Evolutionary conservation across 2,113 vertebrate genomes (phyloP), one percentile per base, ranked within the genome.

Genomic region (Crotophaga sulcirostris): DNA sequence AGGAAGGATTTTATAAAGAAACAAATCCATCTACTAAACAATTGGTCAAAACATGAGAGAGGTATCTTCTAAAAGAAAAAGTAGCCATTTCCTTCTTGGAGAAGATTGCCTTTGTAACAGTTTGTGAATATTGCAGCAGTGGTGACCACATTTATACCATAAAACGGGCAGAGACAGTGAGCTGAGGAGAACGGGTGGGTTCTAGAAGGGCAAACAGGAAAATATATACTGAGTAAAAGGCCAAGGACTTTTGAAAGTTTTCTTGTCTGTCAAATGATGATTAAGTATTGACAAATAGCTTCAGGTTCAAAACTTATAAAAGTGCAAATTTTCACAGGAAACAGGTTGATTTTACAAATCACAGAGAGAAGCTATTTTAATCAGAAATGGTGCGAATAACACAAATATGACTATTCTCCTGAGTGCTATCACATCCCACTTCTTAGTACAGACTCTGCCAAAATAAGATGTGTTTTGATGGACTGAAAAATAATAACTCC

Each of bases 351-450:
- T 95, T 96, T 92, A 86, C 63, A 93, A 97, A 96, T 74, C 87
- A 96, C 68, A 51, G 45, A 69, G 84, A 94, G 42, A 88, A 96
- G 85, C 9, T 96, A 96, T 91, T 94, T 93, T 96, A 74, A 76
- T 49, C 72, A 66, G 58, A 97, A 96, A 83, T 90, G 52, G 95
- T 96, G 95, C 79, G 97, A 97, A 95, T 85, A 96, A 94, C 94
- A 96, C 90, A 96, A 97, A 97, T 86, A 94, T 83, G 92, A 93
- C 92, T 90, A 92, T 90, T 81, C 91, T 96, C 89, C 75, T 95
- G 84, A 93, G 91, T 72, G 87, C n/a, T 97, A 94, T 89, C 97
- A 96, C 96, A 79, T 93, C 92, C 96, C 86, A 89, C 97, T 97
- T 64, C 45, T 90, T 96, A 93, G 90, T 31, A 66, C 75, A 94